A percentile compares a stretch with the other conserved stretches of the same genome.
Evolutionary conservation across 2,797 vertebrate genomes (phyloP).

Genomic region (Microctenopoma stevenorrisi): DNA sequence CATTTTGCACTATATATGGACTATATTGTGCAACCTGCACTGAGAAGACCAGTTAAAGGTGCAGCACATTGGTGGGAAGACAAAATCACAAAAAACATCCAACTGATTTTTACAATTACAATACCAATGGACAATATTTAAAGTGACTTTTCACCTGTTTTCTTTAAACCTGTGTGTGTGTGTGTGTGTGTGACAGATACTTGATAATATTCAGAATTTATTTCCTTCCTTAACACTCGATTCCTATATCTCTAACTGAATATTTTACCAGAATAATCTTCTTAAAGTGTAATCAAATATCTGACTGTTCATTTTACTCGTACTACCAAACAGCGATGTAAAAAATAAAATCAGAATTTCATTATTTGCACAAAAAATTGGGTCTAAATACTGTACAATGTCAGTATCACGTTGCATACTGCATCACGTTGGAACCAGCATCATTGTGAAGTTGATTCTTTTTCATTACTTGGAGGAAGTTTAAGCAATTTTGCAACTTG

Average conservation of each 20-base stretch:
- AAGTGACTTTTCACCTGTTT: slow-evolving; percentile 30
- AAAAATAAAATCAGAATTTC: slow-evolving; percentile 19
- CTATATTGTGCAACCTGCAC: slow-evolving; percentile 28
- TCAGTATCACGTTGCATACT: no score
- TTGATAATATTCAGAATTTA: not conserved
- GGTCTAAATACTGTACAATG: slow-evolving; percentile 10
- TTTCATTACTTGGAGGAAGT: not conserved
- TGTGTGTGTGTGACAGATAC: slow-evolving; percentile 19
- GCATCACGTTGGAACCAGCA: slow-evolving; percentile 17
- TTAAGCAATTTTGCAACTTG: not conserved
- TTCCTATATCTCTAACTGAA: not conserved
- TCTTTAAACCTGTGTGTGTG: not conserved
- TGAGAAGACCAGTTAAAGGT: slow-evolving; percentile 31
- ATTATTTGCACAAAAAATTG: not conserved
- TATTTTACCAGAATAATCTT: not conserved
- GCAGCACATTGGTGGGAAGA: slow-evolving; percentile 23
- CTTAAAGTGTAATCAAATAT: not conserved
- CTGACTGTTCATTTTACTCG: not conserved
- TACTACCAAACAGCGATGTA: slow-evolving; percentile 32
- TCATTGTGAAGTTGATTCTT: not conserved
- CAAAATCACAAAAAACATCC: slow-evolving; percentile 41
- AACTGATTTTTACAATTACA: slow-evolving; percentile 64
- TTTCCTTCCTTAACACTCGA: slow-evolving; percentile 16
- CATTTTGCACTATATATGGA: not conserved
- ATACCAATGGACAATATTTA: slow-evolving; percentile 43